Percentiles rank a stretch among this genome's conserved stretches.
Evolutionary conservation across 1,140 invertebrate species (phyloP).

Genomic region (Pogonus chalceus): DNA sequence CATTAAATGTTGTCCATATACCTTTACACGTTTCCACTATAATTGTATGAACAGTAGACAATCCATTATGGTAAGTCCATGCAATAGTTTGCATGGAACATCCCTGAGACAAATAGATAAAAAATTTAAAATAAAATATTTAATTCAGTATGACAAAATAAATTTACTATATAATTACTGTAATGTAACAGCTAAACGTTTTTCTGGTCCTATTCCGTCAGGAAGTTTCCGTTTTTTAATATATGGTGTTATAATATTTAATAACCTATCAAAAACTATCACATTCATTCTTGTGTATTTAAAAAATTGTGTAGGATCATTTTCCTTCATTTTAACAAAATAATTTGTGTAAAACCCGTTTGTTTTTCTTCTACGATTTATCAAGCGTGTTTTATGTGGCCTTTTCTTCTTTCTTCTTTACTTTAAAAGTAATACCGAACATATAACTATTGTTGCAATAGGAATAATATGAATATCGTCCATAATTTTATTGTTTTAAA

Average conservation of each 20-base stretch:
- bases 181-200: slow-evolving; percentile 12
- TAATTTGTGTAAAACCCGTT: too few relatives aligned
- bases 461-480: too few relatives aligned
- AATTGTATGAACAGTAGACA: slow-evolving; percentile 22
- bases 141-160: slow-evolving; percentile 3
- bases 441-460: too few relatives aligned
- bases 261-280: not conserved
- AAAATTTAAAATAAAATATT: too few relatives aligned
- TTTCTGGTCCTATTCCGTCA: slow-evolving; percentile 9
- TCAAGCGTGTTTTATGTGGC: too few relatives aligned
- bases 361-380: too few relatives aligned
- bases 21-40: slow-evolving; percentile 22
- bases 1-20: slow-evolving; percentile 22
- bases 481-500: too few relatives aligned
- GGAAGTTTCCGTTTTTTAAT: not conserved
- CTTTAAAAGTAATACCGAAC: too few relatives aligned
- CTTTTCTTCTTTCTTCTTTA: too few relatives aligned
- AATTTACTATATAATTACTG: slow-evolving; percentile 9
- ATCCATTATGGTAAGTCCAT: slow-evolving; percentile 24
- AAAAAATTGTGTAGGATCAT: not conserved
- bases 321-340: not conserved
- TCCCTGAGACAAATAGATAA: slow-evolving; percentile 10
- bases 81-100: slow-evolving; percentile 17
- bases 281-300: not conserved
- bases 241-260: not conserved